Evolutionary conservation across 2,797 vertebrate species (phyloP), one percentile per base, ranked within the genome.

Genomic region (Malacoraja senta): DNA sequence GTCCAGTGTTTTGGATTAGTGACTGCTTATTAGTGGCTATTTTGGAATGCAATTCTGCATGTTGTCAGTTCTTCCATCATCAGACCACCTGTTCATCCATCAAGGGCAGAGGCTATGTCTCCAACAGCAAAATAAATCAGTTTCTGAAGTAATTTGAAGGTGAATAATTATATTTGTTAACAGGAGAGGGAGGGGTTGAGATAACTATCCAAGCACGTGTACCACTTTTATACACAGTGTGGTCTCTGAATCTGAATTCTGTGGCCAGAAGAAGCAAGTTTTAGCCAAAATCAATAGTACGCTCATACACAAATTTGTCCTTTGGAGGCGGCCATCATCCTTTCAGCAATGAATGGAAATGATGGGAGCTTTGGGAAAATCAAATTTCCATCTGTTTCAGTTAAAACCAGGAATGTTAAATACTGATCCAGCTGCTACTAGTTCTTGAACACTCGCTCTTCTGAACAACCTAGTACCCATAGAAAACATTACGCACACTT

Each of bases 301-400:
- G 35, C 61, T 35, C 65, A 88, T 29, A 68, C 17, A 65, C 61
- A 65, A 88, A n/a, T 68, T 88, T 38, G 6, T 88, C 63, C 63
- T 88, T 68, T 35, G 7, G 19, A 65, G 84, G n/a, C 84, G 32
- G 61, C 61, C 63, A 88, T 35, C n/a, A 32, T 88, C 63, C n/a
- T 68, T 35, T 61, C 53, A 84, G 53, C 53, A 61, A 35, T n/a
- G n/a, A 88, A 68, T 35, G 17, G 84, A 88, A 88, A 32, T 88
- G 84, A 68, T 88, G 63, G 61, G 84, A 88, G 61, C 61, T 68
- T 88, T 88, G 84, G 84, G 84, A 88, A 68, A 88, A 88, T 88
- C 63, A 35, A 68, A 10, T 88, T 88, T 88, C 84, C 84, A 88
- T 88, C 84, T 88, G 84, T 68, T 88, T 68, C 84, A 24, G 61